These are phyloP conservation scores for Hirtodrosophila trivittata DNA, from an alignment of 2,888 invertebrate genomes.

Conservation along the genomic window DNA sequence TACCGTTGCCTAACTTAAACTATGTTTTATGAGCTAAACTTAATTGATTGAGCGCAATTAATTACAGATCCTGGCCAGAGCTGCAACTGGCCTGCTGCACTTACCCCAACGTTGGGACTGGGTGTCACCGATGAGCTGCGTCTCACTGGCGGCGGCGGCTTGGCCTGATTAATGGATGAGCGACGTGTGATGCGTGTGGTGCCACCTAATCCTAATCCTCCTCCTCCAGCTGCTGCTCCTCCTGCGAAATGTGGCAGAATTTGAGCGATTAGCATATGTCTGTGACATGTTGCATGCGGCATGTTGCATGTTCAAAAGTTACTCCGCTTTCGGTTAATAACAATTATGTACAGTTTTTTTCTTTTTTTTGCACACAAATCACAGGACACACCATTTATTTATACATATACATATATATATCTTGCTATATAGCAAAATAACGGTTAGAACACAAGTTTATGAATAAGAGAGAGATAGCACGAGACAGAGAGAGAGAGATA, in stretches of 20 bases:
- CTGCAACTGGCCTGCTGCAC: conserved; percentile 29
- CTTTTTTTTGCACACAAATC: conserved; percentile 48
- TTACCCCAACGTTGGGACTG: conserved; percentile 82
- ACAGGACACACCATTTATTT: conserved; percentile 55
- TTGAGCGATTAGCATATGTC: conserved; percentile 6
- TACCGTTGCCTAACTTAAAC: conserved; percentile 19
- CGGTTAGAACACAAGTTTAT: conserved; percentile 30
- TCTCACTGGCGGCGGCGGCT: conserved; percentile 93
- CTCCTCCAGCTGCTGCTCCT: conserved; percentile 48
- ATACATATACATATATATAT: neutral
- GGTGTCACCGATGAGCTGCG: conserved; percentile 88
- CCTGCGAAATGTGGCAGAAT: conserved; percentile 52
- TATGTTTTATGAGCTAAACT: conserved; percentile 50
- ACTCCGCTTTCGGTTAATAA: conserved; percentile 41
- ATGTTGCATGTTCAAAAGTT: neutral
- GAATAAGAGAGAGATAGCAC: conserved; percentile 7
- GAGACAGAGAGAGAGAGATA: conserved; percentile 7
- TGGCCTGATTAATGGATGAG: conserved; percentile 84
- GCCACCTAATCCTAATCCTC: conserved; percentile 25
- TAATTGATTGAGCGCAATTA: conserved; percentile 27
- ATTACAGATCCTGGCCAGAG: neutral
- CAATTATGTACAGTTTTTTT: conserved; percentile 56
- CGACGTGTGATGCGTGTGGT: conserved; percentile 83
- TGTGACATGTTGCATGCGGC: neutral
- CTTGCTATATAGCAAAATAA: conserved; percentile 9